Evolutionary conservation across 2,888 invertebrate species (phyloP), one percentile per base, ranked within the genome.

Genomic region (Crepidodera aurea): DNA sequence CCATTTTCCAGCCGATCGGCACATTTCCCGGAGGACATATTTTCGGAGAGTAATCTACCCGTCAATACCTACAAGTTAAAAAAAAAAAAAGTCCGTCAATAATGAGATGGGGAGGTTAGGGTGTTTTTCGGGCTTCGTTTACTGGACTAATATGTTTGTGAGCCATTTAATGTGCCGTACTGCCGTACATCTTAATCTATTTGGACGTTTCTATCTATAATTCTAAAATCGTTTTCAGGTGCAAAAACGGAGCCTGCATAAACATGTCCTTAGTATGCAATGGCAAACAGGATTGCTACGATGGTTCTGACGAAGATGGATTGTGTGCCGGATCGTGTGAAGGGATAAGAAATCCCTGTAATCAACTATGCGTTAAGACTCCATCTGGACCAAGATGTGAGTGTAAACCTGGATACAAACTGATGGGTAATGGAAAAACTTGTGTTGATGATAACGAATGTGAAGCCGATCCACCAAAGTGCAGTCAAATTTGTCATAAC

Each of bases 361-460:
- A 84, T 0, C 85, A 86, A 67, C 73, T 78, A 4, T 93, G 93
- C 73, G 79, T 82, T 15, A 82, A 85, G 15, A 88, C 90, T 0
- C 92, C 93, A 0, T 69, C 74, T 0, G 92, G 92, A 0, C 86
- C 88, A 0, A 80, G 81, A 2, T 94, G 94, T 76, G 72, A 77
- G 0, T 93, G 93, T 72, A 75, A 79, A 1, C 67, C 72, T 0
- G 93, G 92, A 1, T 90, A 84, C 76, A 73, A 77, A 10, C 74
- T 88, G 75, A 67, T 75, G 1, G 72, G 77, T 0, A 87, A 88
- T 71, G 83, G 84, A 25, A 79, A 77, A 46, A 78, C 80, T 16
- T 93, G 93, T 69, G 75, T 75, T 10, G 92, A 94, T 74, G 81
- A 90, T 0, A 84, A 93, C 71, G 94, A 94, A 79, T 95, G 95